Evolutionary conservation across 1,140 invertebrate genomes (phyloP).

Genomic region (Caerostris darwini): DNA sequence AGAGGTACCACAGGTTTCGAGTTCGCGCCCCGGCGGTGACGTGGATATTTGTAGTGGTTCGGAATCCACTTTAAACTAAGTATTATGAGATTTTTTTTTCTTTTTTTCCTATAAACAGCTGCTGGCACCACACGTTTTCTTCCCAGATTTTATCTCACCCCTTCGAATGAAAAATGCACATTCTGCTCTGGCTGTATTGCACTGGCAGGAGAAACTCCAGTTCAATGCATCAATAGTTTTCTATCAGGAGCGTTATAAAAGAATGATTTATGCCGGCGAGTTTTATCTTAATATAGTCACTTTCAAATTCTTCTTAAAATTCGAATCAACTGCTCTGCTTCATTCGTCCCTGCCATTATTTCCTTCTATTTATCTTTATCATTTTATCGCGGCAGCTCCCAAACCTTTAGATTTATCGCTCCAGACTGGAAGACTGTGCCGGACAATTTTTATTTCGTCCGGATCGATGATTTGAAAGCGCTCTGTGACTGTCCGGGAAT

Average conservation of each 20-base stretch:
- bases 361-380: conserved; percentile 41
- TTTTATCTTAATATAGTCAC: conserved; percentile 42
- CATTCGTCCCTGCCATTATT: conserved; percentile 42
- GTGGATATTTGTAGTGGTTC: no score
- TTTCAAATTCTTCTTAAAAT: conserved; percentile 58
- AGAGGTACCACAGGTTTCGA: no score
- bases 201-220: conserved; percentile 1
- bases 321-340: conserved; percentile 25
- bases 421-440: conserved; percentile 33
- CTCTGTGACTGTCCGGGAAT: conserved; percentile 45
- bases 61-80: not conserved
- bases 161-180: conserved; percentile 12
- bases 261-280: conserved; percentile 4
- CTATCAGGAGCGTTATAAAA: conserved; percentile 22
- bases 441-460: conserved; percentile 38
- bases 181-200: not conserved
- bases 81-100: not conserved
- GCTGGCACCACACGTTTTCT: not conserved
- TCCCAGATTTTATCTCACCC: conserved; percentile 8
- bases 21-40: no score
- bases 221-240: conserved; percentile 35
- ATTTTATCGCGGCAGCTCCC: conserved; percentile 53
- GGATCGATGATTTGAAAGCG: conserved; percentile 72
- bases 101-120: not conserved
- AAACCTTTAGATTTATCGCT: conserved; percentile 51